A percentile compares a stretch with the other conserved stretches of the same genome.
phyloP scores from a whole-genome alignment of 1,140 invertebrate species.

The Drosophila murphyi region DNA sequence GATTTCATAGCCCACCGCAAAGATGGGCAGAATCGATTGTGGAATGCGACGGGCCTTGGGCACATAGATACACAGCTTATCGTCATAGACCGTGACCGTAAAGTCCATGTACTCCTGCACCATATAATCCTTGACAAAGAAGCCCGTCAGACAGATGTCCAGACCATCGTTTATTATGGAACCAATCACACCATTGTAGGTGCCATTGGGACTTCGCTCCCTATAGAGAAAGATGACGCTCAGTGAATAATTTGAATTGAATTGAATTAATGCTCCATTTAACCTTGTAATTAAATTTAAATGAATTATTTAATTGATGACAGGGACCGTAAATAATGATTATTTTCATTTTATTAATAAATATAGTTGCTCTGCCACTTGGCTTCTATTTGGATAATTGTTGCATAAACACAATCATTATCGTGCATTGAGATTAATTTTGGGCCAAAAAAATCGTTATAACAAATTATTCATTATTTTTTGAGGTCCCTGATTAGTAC shows the following conservation, averaged over 20 bases:
- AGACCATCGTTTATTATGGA: slow-evolving; percentile 70
- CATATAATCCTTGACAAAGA: slow-evolving; percentile 84
- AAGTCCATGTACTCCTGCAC: slow-evolving; percentile 79
- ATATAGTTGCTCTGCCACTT: too few species aligned
- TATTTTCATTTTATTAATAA: not conserved
- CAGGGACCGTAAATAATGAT: not conserved
- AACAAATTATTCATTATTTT: not conserved
- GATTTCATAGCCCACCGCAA: slow-evolving; percentile 77
- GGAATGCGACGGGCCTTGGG: slow-evolving; percentile 83
- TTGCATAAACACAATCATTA: too few species aligned
- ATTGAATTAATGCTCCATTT: not conserved
- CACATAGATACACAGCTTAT: slow-evolving; percentile 84
- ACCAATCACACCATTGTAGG: slow-evolving; percentile 81
- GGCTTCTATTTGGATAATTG: too few species aligned
- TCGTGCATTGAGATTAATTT: not conserved
- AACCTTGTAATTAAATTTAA: not conserved
- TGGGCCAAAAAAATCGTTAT: not conserved
- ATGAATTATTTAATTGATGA: not conserved
- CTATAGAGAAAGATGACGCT: slow-evolving; percentile 31
- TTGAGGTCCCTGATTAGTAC: too few species aligned
- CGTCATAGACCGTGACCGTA: slow-evolving; percentile 77
- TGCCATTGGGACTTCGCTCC: slow-evolving; percentile 69
- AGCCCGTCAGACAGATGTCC: slow-evolving; percentile 83
- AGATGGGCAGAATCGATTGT: slow-evolving; percentile 81
- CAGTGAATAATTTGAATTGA: not conserved